These are phyloP conservation scores for Cyanoliseus patagonus DNA, from an alignment of 2,113 vertebrate species.

Conservation along the genomic window DNA sequence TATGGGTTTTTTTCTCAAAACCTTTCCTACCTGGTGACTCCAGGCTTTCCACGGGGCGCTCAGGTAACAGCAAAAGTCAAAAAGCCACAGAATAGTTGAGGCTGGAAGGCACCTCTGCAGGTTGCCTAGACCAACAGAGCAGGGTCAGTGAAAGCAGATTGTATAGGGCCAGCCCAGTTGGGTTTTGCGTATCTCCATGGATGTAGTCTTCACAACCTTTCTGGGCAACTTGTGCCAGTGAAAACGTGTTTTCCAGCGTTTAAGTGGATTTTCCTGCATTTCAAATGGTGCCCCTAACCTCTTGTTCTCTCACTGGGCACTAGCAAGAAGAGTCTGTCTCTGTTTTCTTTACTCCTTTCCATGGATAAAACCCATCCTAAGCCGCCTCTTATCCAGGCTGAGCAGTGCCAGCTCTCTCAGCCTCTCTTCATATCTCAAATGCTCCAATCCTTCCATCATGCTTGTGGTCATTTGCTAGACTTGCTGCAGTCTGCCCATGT, in stretches of 20 bases:
- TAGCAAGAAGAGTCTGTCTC: not conserved
- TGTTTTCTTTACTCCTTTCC: not conserved
- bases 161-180: not conserved
- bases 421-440: not conserved
- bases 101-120: not conserved
- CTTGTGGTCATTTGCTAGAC: not conserved
- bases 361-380: not conserved
- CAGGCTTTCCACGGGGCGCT: not conserved
- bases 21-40: not conserved
- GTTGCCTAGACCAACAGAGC: not conserved
- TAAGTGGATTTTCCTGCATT: not conserved
- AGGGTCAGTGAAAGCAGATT: not conserved
- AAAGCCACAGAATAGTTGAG: not conserved
- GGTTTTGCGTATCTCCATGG: not conserved
- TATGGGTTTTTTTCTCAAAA: rapidly evolving
- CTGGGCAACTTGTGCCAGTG: not conserved
- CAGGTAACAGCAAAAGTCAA: not conserved
- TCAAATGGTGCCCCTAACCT: not conserved
- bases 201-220: not conserved
- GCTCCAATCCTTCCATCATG: not conserved
- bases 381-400: not conserved
- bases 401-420: not conserved
- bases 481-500: not conserved
- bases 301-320: not conserved
- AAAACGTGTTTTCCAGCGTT: not conserved